A percentile compares a stretch with the other conserved stretches of the same genome.
Evolutionary conservation across 1,140 invertebrate genomes (phyloP).

Genomic region (Sinonovacula constricta): DNA sequence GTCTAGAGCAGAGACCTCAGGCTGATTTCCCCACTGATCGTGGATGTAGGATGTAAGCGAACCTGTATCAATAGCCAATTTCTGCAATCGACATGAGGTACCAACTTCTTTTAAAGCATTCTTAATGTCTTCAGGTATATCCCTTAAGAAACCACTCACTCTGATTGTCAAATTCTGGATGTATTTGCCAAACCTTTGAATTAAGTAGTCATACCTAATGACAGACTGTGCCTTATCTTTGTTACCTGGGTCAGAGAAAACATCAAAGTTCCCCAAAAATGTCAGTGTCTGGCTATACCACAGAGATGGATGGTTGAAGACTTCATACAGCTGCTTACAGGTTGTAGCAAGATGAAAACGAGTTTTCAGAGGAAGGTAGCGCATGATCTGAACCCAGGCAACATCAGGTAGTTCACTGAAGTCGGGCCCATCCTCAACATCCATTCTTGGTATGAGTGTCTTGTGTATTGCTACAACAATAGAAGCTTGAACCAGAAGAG

Average conservation of each 20-base stretch:
- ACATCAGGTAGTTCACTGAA: constrained; percentile 59
- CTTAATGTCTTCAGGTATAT: constrained; percentile 33
- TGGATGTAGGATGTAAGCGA: constrained; percentile 52
- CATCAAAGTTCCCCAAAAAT: constrained; percentile 48
- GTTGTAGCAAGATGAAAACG: constrained; percentile 48
- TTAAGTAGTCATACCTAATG: constrained; percentile 30
- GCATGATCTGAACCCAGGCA: constrained; percentile 57
- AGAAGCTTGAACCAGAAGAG: no score
- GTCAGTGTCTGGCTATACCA: constrained; percentile 53
- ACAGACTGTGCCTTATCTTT: constrained; percentile 16
- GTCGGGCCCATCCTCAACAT: constrained; percentile 30
- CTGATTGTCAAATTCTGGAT: constrained; percentile 57
- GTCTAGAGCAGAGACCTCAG: constrained; percentile 42
- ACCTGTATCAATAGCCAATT: constrained; percentile 55
- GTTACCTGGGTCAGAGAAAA: constrained; percentile 22
- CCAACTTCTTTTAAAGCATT: constrained; percentile 41
- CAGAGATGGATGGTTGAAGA: constrained; percentile 61
- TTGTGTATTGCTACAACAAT: no score
- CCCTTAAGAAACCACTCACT: constrained; percentile 51
- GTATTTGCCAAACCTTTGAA: constrained; percentile 54
- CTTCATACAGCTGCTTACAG: constrained; percentile 46
- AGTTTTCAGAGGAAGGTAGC: constrained; percentile 49
- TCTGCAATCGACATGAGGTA: constrained; percentile 55
- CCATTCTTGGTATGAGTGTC: no score
- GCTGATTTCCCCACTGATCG: constrained; percentile 30